Base-by-base conservation (phyloP, 2,797 vertebrate genomes). In the Acipenser oxyrinchus region DNA sequence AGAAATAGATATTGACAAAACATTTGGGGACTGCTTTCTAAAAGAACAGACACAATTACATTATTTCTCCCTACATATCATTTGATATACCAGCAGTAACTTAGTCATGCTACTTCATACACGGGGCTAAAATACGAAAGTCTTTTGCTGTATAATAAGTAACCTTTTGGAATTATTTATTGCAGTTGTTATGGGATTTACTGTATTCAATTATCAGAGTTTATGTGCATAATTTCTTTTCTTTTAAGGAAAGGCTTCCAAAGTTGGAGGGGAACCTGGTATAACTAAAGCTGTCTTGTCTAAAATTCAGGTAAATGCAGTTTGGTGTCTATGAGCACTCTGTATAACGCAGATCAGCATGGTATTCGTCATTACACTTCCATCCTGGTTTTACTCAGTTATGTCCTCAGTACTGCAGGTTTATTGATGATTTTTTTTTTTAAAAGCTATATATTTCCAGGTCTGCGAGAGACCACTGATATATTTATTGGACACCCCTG, bases 401-500 rank as follows among this genome's bases (percentile, higher is more conserved):
- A 55, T 55, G 9, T 10, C 9, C 9, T 2, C 9, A 55, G 9
- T 10, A 55, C 52, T 55, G 52, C 52, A 55, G 53, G n/a, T 37
- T 53, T 48, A 6, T 55, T 55, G 1, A 3, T 7, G n/a, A n/a
- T 55, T 10, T 1, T 10, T 55, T 55, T 55, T 10, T 55, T 55
- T 55, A 8, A 51, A 13, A n/a, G 53, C 48, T 59, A 37, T 74
- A 11, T 82, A 48, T 77, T 60, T 6, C 60, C 75, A 99, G 97
- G 94, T 99, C 3, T 93, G 85, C 37, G 93, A 94, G 70, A 84
- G 87, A 70, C 97, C 97, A 1, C 62, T 88, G n/a, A 82, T 96
- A 67, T 88, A 91, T 79, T 83, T 99, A 73, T 76, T 99, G 74
- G 96, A 99, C 79, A 98, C 97, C 0, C 97, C 97, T 0, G 96